Conservation (phyloP, 2,113 vertebrate genomes). For the Neogale vison region DNA sequence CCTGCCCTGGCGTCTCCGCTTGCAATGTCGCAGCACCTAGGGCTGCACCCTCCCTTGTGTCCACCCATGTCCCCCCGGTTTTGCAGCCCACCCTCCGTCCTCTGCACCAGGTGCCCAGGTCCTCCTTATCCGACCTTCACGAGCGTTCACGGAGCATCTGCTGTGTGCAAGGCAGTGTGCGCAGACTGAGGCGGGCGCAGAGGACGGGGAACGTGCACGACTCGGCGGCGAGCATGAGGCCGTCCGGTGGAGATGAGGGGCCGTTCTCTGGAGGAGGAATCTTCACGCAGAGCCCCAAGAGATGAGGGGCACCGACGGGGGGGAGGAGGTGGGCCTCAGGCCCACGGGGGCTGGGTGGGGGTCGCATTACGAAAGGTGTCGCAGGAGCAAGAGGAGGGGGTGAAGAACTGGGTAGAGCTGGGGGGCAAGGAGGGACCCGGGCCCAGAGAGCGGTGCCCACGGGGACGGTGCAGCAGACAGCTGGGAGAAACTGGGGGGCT, state of each 20-base stretch:
- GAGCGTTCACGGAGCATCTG: not conserved
- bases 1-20: too few relatives aligned
- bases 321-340: too few relatives aligned
- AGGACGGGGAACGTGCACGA: rapidly evolving
- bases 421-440: not conserved
- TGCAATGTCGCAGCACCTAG: not conserved
- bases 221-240: rapidly evolving
- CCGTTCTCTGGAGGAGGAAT: not conserved
- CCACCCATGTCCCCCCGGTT: not conserved
- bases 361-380: not conserved
- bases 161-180: rapidly evolving
- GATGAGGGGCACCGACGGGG: not conserved
- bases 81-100: too few relatives aligned
- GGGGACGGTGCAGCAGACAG: rapidly evolving
- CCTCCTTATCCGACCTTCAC: rapidly evolving
- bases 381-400: not conserved
- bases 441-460: not conserved
- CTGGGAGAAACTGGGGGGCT: too few relatives aligned
- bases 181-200: not conserved
- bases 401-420: not conserved
- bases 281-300: not conserved
- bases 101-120: not conserved
- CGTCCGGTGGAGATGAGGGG: not conserved
- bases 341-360: not conserved
- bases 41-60: not conserved